Evolutionary conservation across 2,797 vertebrate genomes (phyloP).

Genomic region (Sebastes itinus): DNA sequence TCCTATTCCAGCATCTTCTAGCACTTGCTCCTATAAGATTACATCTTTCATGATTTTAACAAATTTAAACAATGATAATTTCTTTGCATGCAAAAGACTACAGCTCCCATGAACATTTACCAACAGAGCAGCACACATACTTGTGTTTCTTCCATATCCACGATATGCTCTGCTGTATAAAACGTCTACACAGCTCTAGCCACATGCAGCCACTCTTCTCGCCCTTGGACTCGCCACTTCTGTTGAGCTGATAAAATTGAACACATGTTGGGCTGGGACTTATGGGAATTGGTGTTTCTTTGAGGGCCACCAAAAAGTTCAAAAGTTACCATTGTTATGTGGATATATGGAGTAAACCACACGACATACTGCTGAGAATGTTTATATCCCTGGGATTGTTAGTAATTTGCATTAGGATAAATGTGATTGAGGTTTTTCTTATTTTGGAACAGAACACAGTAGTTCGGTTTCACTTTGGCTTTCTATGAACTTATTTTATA

Average conservation of each 20-base stretch:
- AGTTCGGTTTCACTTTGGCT: not conserved
- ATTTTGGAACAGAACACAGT: not conserved
- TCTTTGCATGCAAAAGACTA: not conserved
- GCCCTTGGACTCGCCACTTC: not conserved
- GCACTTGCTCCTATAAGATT: too few species aligned
- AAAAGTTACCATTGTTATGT: not conserved
- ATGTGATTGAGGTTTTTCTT: not conserved
- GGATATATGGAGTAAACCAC: not conserved
- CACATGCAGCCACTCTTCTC: not conserved
- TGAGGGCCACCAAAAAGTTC: not conserved
- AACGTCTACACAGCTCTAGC: not conserved
- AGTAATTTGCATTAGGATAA: not conserved
- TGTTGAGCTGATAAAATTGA: not conserved
- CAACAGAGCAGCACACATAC: not conserved
- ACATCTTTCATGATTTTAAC: not conserved
- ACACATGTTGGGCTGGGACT: not conserved
- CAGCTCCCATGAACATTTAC: not conserved
- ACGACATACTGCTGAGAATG: not conserved
- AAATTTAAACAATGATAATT: not conserved
- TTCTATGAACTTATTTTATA: not conserved
- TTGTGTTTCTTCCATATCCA: not conserved
- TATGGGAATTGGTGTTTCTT: not conserved
- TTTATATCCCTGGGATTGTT: not conserved
- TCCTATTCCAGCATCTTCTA: not conserved
- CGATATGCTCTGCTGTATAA: not conserved